These are phyloP conservation scores for Dolichallabes microphthalmus DNA, from an alignment of 2,113 vertebrate genomes.

Conservation along the genomic window DNA sequence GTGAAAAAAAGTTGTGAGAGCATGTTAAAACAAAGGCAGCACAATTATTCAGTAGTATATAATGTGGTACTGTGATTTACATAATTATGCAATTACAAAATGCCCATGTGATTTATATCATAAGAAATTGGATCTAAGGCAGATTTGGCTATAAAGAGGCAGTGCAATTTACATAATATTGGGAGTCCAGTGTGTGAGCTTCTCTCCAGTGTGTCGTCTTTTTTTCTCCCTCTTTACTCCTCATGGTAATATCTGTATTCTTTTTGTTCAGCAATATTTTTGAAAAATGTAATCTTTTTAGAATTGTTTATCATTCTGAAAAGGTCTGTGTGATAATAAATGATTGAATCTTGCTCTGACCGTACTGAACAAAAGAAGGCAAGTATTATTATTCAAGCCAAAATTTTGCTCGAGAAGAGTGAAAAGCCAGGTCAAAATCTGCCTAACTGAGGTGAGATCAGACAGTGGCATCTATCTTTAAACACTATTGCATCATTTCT, in stretches of 20 bases:
- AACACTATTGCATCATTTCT: background rate
- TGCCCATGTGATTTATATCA: constrained; percentile 25
- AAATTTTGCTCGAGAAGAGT: background rate
- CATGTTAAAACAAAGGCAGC: background rate
- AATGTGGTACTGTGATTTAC: background rate
- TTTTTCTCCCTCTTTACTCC: background rate
- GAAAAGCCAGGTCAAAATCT: background rate
- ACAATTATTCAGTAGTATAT: background rate
- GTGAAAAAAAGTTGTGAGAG: background rate
- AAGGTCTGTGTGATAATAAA: background rate
- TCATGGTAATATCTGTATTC: background rate
- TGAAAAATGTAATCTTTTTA: background rate
- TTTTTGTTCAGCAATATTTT: constrained; percentile 2
- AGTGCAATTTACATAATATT: constrained; percentile 10
- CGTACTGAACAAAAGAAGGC: background rate
- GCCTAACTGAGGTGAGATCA: background rate
- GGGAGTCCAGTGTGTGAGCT: background rate
- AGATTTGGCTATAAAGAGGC: constrained; percentile 3
- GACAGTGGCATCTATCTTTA: background rate
- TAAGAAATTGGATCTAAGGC: background rate
- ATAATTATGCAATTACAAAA: constrained; percentile 24
- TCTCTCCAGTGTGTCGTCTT: constrained; percentile 4
- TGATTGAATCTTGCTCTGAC: background rate
- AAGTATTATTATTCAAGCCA: background rate
- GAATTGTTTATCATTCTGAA: background rate